Evolutionary conservation across 2,888 invertebrate genomes (phyloP).

Genomic region (Drosophila paramelanica): DNA sequence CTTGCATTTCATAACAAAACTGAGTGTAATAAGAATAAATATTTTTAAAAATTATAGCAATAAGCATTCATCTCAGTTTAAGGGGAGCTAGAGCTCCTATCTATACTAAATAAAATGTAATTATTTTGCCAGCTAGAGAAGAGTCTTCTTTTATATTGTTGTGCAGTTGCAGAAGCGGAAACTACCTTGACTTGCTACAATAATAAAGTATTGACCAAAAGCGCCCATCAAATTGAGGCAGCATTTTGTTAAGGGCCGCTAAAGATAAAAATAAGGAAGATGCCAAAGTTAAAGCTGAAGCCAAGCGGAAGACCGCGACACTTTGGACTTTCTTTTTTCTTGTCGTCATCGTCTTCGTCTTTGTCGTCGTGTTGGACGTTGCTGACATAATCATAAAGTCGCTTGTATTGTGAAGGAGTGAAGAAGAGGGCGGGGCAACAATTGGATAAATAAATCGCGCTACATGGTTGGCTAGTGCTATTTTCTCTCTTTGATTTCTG

Average conservation of each 20-base stretch:
- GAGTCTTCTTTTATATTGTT: not conserved
- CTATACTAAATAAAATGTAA: not conserved
- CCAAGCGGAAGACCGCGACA: conserved; percentile 33
- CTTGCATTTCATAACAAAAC: too few species aligned
- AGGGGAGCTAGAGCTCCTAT: too few species aligned
- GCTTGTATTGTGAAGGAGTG: conserved; percentile 28
- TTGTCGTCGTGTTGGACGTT: conserved; percentile 20
- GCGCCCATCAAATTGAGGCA: conserved; percentile 58
- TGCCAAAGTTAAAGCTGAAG: conserved; percentile 31
- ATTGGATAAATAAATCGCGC: conserved; percentile 60
- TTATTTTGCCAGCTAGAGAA: not conserved
- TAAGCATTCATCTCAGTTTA: too few species aligned
- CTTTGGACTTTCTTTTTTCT: conserved; percentile 75
- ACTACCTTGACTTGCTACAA: conserved; percentile 28
- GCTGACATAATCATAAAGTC: conserved; percentile 69
- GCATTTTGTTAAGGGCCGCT: conserved; percentile 50
- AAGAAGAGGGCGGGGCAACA: conserved; percentile 24
- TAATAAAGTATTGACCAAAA: conserved; percentile 54
- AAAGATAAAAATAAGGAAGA: conserved; percentile 14
- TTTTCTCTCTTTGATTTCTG: conserved; percentile 52
- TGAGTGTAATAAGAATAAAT: too few species aligned
- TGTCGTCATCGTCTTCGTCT: conserved; percentile 46
- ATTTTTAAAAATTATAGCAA: too few species aligned
- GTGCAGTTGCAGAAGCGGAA: conserved; percentile 52
- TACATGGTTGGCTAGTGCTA: conserved; percentile 37